These are phyloP conservation scores for Acleris sparsana DNA, from an alignment of 2,888 invertebrate species.

Conservation along the genomic window DNA sequence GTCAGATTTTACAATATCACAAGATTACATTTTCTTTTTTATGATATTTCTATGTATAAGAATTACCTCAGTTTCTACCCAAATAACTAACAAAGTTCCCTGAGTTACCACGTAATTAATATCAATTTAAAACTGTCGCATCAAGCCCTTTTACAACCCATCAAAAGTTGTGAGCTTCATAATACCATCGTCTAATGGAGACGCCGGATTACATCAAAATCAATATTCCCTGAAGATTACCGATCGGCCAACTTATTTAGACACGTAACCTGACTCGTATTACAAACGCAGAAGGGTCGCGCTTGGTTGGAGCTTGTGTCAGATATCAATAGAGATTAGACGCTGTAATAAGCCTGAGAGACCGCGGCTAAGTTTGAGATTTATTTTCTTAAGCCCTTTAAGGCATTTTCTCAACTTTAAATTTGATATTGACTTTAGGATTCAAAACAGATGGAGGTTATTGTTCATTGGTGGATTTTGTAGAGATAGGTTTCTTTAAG, in stretches of 20 bases:
- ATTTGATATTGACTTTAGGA: neutral
- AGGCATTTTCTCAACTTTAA: conserved; percentile 1
- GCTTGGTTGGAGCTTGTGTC: conserved; percentile 1
- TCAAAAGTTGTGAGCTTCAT: conserved; percentile 23
- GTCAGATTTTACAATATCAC: too few relatives aligned
- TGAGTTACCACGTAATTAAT: neutral
- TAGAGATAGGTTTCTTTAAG: too few relatives aligned
- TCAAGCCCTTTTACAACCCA: conserved; percentile 10
- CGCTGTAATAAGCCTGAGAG: conserved; percentile 14
- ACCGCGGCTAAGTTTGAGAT: conserved; percentile 18
- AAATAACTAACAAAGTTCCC: neutral
- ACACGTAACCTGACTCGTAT: neutral
- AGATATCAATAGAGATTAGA: conserved; percentile 27
- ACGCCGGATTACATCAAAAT: conserved; percentile 30
- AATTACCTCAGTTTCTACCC: too few relatives aligned
- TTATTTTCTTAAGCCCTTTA: conserved; percentile 20
- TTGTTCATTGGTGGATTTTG: too few relatives aligned
- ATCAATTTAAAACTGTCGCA: neutral
- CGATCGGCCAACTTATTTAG: conserved; percentile 12
- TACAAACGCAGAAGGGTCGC: neutral
- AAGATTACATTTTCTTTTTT: too few relatives aligned
- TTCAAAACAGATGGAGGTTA: neutral
- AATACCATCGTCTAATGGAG: conserved; percentile 24
- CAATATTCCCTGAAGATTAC: conserved; percentile 35
- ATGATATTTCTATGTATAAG: too few relatives aligned